These are phyloP conservation scores for Catagonus wagneri DNA, from an alignment of 2,113 vertebrate genomes.

Conservation along the genomic window DNA sequence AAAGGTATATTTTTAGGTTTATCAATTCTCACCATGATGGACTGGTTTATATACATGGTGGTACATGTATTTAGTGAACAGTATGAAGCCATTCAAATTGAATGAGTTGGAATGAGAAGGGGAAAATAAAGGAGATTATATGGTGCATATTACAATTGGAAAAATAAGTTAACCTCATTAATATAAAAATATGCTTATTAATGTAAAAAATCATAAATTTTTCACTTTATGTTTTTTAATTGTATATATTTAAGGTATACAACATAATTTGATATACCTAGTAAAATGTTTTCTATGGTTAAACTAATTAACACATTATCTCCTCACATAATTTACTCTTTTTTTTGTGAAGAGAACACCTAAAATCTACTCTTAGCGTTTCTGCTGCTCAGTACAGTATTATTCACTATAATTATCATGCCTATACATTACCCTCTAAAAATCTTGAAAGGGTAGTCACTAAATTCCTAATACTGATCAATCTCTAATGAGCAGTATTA, in stretches of 20 bases:
- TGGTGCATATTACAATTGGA: neutral
- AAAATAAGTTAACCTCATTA: constrained; percentile 19
- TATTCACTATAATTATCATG: neutral
- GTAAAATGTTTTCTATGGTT: constrained; percentile 1
- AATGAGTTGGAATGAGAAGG: neutral
- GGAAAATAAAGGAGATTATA: neutral
- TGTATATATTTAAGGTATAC: neutral
- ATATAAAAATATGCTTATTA: neutral
- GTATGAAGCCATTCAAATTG: neutral
- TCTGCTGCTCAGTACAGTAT: neutral
- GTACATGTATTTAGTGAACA: neutral
- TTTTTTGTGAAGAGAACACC: neutral
- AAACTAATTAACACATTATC: neutral
- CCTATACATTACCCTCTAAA: neutral
- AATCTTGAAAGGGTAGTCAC: neutral
- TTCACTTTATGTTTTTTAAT: neutral
- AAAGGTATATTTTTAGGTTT: neutral
- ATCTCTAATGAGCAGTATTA: neutral
- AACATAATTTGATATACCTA: neutral
- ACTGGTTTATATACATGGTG: neutral
- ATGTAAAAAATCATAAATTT: neutral
- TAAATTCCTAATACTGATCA: constrained; percentile 51
- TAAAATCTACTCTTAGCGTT: neutral
- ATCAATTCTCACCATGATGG: neutral
- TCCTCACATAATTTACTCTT: neutral